Percentiles rank a stretch among this genome's conserved stretches.
Evolutionary conservation across 1,140 invertebrate species (phyloP).

Genomic region (Achroia grisella): DNA sequence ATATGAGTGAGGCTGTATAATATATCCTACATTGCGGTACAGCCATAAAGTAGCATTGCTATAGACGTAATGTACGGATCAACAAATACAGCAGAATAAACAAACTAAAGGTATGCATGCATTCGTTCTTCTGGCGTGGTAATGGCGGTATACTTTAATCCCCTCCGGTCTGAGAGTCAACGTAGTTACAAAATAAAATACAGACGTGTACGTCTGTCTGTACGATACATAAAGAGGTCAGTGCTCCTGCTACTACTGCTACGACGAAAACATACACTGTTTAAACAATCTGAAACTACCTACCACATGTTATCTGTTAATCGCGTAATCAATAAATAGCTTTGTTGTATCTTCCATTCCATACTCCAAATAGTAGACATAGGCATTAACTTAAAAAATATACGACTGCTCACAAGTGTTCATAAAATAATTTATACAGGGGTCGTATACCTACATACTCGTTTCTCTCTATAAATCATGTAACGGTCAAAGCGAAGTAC

Average conservation of each 20-base stretch:
- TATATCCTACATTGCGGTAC: no score
- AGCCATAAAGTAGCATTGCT: no score
- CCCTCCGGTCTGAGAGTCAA: background rate
- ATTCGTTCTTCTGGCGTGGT: slow-evolving; percentile 11
- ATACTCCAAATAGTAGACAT: no score
- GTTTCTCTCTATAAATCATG: no score
- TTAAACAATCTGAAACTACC: background rate
- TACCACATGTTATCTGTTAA: background rate
- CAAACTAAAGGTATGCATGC: slow-evolving; percentile 27
- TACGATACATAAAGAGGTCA: slow-evolving; percentile 60
- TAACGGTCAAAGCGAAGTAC: no score
- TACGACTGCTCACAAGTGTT: no score
- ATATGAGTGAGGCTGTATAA: no score
- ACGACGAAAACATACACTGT: slow-evolving; percentile 7
- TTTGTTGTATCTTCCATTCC: no score
- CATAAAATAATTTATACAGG: no score
- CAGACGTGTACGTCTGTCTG: slow-evolving; percentile 56
- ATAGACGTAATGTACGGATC: background rate
- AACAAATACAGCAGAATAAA: slow-evolving; percentile 11
- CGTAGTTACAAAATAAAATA: slow-evolving; percentile 52
- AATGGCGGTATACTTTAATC: slow-evolving; percentile 16
- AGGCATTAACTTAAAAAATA: no score
- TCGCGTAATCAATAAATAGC: no score
- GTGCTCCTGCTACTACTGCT: slow-evolving; percentile 30
- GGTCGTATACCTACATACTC: no score